These are phyloP conservation scores for Lasaia peninsularis DNA, from an alignment of 1,140 invertebrate genomes.

Conservation along the genomic window DNA sequence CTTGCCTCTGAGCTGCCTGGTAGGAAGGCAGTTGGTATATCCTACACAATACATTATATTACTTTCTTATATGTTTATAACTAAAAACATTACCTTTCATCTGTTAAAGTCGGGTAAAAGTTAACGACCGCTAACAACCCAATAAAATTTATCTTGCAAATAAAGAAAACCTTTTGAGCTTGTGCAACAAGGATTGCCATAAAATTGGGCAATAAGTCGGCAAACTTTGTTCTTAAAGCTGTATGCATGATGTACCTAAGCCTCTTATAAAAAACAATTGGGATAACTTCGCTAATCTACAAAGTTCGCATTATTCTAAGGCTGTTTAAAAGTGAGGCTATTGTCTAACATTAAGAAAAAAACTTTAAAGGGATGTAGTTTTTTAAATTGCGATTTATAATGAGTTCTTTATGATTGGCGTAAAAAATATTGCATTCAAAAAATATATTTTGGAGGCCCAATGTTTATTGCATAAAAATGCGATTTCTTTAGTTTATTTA, in stretches of 20 bases:
- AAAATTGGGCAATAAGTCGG: not conserved
- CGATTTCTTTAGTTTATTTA: not conserved
- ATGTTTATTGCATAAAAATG: not conserved
- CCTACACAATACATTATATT: no score
- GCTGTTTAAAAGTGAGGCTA: not conserved
- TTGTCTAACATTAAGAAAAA: not conserved
- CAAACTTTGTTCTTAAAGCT: slow-evolving; percentile 1
- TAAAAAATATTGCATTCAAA: no score
- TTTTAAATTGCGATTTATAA: not conserved
- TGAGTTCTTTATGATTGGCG: no score
- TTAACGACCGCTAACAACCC: not conserved
- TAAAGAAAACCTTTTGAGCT: not conserved
- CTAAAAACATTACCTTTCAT: no score
- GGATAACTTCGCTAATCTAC: not conserved
- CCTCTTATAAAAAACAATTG: not conserved
- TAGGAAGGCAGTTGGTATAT: no score
- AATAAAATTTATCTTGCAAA: not conserved
- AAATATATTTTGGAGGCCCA: no score
- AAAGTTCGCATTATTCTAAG: not conserved
- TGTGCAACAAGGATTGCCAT: not conserved
- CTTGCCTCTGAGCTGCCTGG: no score
- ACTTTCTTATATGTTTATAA: no score
- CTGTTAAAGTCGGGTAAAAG: no score
- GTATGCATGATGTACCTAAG: no score
- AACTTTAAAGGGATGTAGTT: not conserved